Percentiles rank a stretch among this genome's conserved stretches.
Evolutionary conservation across 2,113 vertebrate genomes (phyloP).

Genomic region (Neodon shergylaensis): DNA sequence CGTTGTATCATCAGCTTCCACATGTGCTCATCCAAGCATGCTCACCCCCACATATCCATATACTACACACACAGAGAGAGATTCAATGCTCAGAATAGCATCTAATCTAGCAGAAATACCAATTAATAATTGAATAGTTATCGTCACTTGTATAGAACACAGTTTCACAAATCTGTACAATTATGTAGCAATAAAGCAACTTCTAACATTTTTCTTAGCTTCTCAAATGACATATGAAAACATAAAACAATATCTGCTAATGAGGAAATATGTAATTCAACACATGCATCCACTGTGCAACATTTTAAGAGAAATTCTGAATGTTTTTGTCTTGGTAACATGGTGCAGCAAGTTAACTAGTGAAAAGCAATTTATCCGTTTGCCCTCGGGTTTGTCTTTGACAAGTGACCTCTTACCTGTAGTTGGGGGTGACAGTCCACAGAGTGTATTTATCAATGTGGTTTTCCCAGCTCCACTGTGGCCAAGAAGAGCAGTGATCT

Average conservation of each 20-base stretch:
- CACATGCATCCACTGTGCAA: background rate
- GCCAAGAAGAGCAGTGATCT: conserved; percentile 96
- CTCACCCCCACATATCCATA: no score
- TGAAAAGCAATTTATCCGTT: background rate
- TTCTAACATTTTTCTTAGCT: background rate
- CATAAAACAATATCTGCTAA: background rate
- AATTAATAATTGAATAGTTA: background rate
- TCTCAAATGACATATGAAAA: background rate
- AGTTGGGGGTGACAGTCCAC: conserved; percentile 89
- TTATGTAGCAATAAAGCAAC: background rate
- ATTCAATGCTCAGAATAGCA: background rate
- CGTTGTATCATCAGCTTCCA: background rate
- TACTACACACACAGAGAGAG: background rate
- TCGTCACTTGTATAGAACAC: background rate
- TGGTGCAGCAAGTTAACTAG: background rate
- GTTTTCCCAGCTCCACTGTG: conserved; percentile 96
- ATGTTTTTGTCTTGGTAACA: background rate
- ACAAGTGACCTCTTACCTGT: conserved; percentile 80
- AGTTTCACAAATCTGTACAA: conserved; percentile 39
- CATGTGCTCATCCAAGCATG: background rate
- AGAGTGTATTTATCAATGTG: conserved; percentile 91
- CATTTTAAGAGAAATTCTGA: background rate
- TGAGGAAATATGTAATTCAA: background rate
- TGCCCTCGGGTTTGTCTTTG: background rate
- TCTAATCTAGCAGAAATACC: background rate